Conservation (phyloP, 2,113 vertebrate species). For the Marcusenius ussheri region DNA sequence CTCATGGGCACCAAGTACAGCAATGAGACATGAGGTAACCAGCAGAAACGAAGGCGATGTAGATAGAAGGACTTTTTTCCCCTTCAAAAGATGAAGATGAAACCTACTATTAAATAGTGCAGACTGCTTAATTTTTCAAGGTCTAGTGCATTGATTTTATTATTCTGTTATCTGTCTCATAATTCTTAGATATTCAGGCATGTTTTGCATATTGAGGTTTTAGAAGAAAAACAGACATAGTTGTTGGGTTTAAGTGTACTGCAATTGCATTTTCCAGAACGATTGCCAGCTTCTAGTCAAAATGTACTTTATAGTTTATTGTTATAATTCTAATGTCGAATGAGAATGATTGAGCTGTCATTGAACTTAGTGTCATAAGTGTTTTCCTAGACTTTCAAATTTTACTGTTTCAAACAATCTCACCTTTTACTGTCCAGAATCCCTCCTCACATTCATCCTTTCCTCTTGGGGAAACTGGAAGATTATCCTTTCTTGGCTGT, state of each 20-base stretch:
- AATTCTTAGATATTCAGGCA: background rate
- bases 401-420: background rate
- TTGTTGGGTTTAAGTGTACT: background rate
- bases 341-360: background rate
- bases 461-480: constrained; percentile 3
- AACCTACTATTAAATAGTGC: background rate
- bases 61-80: background rate
- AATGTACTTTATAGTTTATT: background rate
- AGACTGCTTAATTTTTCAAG: constrained; percentile 4
- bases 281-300: background rate
- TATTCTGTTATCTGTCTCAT: background rate
- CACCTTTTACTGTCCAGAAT: background rate
- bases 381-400: background rate
- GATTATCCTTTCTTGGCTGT: constrained; percentile 29
- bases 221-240: background rate
- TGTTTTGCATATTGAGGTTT: background rate
- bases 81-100: background rate
- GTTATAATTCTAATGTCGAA: background rate
- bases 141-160: background rate
- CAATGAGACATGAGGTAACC: background rate
- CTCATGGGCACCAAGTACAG: background rate
- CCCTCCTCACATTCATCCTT: background rate
- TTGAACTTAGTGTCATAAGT: background rate
- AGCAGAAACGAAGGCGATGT: background rate
- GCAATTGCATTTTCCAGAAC: background rate